phyloP scores from a whole-genome alignment of 1,140 invertebrate species.

The Drosophila eugracilis region DNA sequence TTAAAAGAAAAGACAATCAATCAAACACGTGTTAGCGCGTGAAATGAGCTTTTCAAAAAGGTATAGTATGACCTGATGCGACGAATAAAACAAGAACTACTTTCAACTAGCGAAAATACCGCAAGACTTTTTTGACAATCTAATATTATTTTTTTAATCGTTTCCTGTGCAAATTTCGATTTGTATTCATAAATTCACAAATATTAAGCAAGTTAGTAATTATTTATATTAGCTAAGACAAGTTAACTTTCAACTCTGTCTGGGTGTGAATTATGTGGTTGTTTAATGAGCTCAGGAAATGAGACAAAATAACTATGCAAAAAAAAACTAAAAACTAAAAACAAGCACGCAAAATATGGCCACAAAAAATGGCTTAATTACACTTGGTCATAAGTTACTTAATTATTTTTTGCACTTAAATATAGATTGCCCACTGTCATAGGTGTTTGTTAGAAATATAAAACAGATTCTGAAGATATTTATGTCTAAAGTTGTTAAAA shows the following conservation, averaged over 20 bases:
- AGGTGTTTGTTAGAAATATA: neutral
- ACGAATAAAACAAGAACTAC: no score
- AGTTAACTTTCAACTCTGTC: slow-evolving; percentile 11
- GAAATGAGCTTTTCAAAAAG: no score
- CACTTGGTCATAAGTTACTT: slow-evolving; percentile 36
- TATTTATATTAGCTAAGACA: slow-evolving; percentile 26
- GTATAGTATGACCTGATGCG: no score
- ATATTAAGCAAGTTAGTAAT: slow-evolving; percentile 20
- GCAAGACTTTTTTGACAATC: no score
- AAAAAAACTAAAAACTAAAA: slow-evolving; percentile 9
- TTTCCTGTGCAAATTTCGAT: slow-evolving; percentile 16
- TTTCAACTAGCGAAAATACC: no score
- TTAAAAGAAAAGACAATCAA: no score
- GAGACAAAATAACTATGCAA: slow-evolving; percentile 22
- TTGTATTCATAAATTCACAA: slow-evolving; percentile 16
- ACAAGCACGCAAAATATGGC: slow-evolving; percentile 34
- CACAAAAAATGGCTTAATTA: slow-evolving; percentile 39
- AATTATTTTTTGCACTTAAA: slow-evolving; percentile 18
- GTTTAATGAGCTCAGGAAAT: slow-evolving; percentile 65
- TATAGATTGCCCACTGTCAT: slow-evolving; percentile 12
- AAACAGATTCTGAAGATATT: slow-evolving; percentile 14
- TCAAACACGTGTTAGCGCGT: no score
- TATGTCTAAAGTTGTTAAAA: slow-evolving; percentile 10
- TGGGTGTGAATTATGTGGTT: slow-evolving; percentile 53
- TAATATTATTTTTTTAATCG: slow-evolving; percentile 14